Base-by-base conservation (phyloP, 2,797 vertebrate species). In the Notamacropus eugenii region DNA sequence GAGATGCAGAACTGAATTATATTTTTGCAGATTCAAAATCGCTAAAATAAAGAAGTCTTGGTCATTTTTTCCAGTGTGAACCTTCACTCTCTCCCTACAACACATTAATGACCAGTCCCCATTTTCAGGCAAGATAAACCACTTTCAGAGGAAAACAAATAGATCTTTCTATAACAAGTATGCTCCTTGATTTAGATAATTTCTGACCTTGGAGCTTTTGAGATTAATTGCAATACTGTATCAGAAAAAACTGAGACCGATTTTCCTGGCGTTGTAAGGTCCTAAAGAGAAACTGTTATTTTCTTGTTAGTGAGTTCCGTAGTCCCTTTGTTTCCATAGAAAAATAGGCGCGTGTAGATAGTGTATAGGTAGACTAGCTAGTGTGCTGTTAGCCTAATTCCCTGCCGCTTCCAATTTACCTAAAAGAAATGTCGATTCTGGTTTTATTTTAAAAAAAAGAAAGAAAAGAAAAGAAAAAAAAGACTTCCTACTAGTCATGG, bases 61-160 rank as follows among this genome's bases (percentile, higher is more conserved):
- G 74, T 87, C 74, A 50, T 87, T 87, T 94, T 93, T 94, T 92
- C 55, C 92, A 74, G 54, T 55, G 54, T 40, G 82, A n/a, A 91
- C n/a, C 55, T 29, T 29, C 91, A 14, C 96, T 67, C 82, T 91
- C 52, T 54, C 90, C 90, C 90, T 55, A 14, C 3, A 93, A 91
- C 96, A 93, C 97, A 16, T 95, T 93, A 87, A 1, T 97, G 95
- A 54, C 91, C 59, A 93, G 95, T 96, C 91, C 95, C 94, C 16
- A 95, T 98, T 98, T 98, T 98, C 98, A 98, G 98, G 98, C 97
- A 98, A 98, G 98, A 98, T 94, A 92, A 97, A 98, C 98, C 96
- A 97, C 98, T 98, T 98, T 98, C 98, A 97, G 97, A 97, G 95
- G 97, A 97, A 98, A 96, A 97, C 98, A 97, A 97, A 97, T 96